phyloP scores from a whole-genome alignment of 2,797 vertebrate species.

The Sebastes paucispinis region DNA sequence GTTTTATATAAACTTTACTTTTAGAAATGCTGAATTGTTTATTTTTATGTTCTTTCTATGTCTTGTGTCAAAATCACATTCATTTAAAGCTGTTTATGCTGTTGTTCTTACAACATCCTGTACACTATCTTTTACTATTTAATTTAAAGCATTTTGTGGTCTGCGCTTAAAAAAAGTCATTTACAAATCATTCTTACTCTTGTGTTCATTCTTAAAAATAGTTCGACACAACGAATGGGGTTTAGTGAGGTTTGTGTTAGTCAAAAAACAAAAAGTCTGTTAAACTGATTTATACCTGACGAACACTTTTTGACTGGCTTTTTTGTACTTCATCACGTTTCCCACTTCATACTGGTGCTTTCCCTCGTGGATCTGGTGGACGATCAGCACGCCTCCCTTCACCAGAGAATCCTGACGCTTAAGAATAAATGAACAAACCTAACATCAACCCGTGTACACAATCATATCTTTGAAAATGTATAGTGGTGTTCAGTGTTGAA shows the following conservation, averaged over 20 bases:
- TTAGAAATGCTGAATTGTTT: too few relatives aligned
- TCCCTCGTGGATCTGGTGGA: conserved; percentile 69
- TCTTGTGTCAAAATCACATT: not conserved
- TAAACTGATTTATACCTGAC: conserved; percentile 66
- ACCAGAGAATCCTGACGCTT: conserved; percentile 54
- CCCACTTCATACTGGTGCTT: conserved; percentile 80
- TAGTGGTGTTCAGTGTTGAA: not conserved
- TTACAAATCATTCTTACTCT: not conserved
- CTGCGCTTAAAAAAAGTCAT: not conserved
- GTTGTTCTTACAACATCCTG: not conserved
- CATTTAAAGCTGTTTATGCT: not conserved
- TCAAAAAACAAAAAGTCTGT: not conserved
- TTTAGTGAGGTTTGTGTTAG: not conserved
- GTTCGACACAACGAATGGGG: not conserved
- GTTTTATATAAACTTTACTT: not conserved
- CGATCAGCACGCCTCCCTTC: conserved; percentile 69
- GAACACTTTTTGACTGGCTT: conserved; percentile 31
- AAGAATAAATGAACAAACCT: not conserved
- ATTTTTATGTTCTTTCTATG: not conserved
- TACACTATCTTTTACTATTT: not conserved
- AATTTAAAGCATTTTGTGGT: not conserved
- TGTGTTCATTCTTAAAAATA: not conserved
- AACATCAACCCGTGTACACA: not conserved
- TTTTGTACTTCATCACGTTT: conserved; percentile 66
- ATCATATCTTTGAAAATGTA: not conserved